phyloP scores from a whole-genome alignment of 1,140 invertebrate genomes.

The Drosophila setifemur region DNA sequence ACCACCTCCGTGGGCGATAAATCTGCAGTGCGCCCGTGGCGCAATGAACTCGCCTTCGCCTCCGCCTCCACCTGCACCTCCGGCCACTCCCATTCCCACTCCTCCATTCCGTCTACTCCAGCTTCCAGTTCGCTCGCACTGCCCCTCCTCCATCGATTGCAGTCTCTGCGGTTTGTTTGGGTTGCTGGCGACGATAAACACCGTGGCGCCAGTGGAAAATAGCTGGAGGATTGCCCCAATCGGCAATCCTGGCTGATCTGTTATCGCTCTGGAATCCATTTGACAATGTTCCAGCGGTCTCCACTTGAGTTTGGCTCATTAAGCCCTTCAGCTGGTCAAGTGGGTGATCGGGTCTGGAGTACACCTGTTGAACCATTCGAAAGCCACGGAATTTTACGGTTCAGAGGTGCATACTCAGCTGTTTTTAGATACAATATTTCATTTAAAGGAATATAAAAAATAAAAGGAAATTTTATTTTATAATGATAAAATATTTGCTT shows the following conservation, averaged over 20 bases:
- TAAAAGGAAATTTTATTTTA: too few relatives aligned
- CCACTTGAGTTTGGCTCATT: slow-evolving; percentile 41
- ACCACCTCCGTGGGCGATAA: slow-evolving; percentile 80
- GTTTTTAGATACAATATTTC: not conserved
- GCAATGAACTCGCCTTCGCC: slow-evolving; percentile 66
- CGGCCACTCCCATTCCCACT: slow-evolving; percentile 6
- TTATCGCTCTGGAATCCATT: slow-evolving; percentile 22
- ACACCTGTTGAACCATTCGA: slow-evolving; percentile 53
- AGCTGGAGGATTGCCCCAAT: not conserved
- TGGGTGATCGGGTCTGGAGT: slow-evolving; percentile 1
- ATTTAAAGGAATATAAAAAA: not conserved
- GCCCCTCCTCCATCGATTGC: not conserved
- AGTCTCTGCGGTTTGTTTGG: slow-evolving; percentile 62
- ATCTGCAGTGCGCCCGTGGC: slow-evolving; percentile 76
- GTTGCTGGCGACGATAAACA: slow-evolving; percentile 74
- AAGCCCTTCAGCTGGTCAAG: slow-evolving; percentile 37
- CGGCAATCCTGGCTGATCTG: slow-evolving; percentile 1
- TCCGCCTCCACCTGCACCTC: too few relatives aligned
- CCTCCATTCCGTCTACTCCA: not conserved
- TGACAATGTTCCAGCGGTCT: slow-evolving; percentile 26
- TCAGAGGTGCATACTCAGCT: not conserved
- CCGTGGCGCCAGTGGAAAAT: slow-evolving; percentile 63
- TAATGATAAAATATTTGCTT: too few relatives aligned
- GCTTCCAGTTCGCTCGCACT: too few relatives aligned
- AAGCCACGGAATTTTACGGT: not conserved